Evolutionary conservation across 2,797 vertebrate species (phyloP).

Genomic region (Sandelia bainsii): DNA sequence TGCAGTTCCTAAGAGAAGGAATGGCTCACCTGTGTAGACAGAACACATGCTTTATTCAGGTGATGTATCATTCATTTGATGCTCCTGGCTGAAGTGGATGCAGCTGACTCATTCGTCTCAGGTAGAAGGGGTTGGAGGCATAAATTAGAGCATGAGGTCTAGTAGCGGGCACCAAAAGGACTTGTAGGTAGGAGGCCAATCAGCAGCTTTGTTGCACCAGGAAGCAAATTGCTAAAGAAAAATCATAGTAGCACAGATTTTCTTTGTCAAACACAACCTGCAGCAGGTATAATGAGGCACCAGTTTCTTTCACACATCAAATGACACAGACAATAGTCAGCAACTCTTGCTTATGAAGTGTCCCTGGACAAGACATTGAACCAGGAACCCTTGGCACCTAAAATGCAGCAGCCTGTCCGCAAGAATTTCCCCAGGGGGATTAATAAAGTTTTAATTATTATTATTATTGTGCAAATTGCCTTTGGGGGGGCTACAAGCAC

Average conservation of each 20-base stretch:
- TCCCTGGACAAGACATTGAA: too few species aligned
- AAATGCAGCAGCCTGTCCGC: too few species aligned
- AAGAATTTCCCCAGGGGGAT: too few species aligned
- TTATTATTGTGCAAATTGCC: neutral
- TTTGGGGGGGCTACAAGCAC: slow-evolving; percentile 1
- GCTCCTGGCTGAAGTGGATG: slow-evolving; percentile 68
- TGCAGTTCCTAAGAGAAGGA: slow-evolving; percentile 33
- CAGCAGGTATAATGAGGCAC: slow-evolving; percentile 10
- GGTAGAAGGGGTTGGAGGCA: slow-evolving; percentile 42
- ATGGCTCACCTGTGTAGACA: slow-evolving; percentile 66
- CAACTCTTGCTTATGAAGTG: neutral
- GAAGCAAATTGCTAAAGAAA: slow-evolving; percentile 29
- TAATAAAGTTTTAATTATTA: too few species aligned
- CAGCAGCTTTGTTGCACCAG: slow-evolving; percentile 48
- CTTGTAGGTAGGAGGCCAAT: slow-evolving; percentile 41
- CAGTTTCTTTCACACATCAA: neutral
- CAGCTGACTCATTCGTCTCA: slow-evolving; percentile 73
- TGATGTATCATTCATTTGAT: slow-evolving; percentile 65
- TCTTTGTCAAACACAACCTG: slow-evolving; percentile 5
- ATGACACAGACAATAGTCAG: neutral
- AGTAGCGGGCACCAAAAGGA: slow-evolving; percentile 8
- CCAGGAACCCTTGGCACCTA: too few species aligned
- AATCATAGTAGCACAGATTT: slow-evolving; percentile 13
- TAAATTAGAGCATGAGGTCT: slow-evolving; percentile 40
- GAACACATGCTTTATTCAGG: slow-evolving; percentile 68